These are phyloP conservation scores for Pachypeltis micranthus DNA, from an alignment of 1,140 invertebrate genomes.

Conservation along the genomic window DNA sequence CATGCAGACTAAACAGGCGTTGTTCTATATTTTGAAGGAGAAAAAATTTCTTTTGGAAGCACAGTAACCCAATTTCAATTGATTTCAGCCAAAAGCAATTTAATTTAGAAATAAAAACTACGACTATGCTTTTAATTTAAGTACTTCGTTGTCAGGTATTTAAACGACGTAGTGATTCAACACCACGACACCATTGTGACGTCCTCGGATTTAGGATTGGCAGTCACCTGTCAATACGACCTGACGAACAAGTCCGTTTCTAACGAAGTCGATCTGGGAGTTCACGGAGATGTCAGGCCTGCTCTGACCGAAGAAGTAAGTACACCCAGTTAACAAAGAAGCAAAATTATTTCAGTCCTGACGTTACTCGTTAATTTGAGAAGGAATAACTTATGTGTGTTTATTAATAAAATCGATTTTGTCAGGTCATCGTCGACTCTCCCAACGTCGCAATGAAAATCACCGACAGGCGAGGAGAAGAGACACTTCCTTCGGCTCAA, in stretches of 20 bases:
- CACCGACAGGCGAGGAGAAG: constrained; percentile 68
- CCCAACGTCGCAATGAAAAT: constrained; percentile 91
- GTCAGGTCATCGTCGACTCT: constrained; percentile 58
- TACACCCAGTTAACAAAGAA: background rate
- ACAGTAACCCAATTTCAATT: too few relatives aligned
- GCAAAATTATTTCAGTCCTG: too few relatives aligned
- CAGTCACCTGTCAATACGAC: constrained; percentile 86
- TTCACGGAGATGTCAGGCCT: constrained; percentile 68
- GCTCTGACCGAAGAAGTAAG: constrained; percentile 61
- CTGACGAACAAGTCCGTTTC: constrained; percentile 85
- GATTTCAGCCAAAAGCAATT: too few relatives aligned
- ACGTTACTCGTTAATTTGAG: background rate
- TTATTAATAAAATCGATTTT: constrained; percentile 27
- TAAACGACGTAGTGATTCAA: constrained; percentile 84
- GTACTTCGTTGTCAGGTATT: constrained; percentile 49
- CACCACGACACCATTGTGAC: constrained; percentile 92
- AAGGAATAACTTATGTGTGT: background rate
- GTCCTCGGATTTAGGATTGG: constrained; percentile 80
- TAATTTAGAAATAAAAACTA: too few relatives aligned
- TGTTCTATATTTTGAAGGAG: too few relatives aligned
- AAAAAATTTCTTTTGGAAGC: too few relatives aligned
- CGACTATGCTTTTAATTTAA: too few relatives aligned
- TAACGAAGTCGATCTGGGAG: constrained; percentile 78
- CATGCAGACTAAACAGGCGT: too few relatives aligned
- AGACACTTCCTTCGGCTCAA: constrained; percentile 66